Base-by-base conservation (phyloP, 2,888 invertebrate species). In the Nudaria mundana region DNA sequence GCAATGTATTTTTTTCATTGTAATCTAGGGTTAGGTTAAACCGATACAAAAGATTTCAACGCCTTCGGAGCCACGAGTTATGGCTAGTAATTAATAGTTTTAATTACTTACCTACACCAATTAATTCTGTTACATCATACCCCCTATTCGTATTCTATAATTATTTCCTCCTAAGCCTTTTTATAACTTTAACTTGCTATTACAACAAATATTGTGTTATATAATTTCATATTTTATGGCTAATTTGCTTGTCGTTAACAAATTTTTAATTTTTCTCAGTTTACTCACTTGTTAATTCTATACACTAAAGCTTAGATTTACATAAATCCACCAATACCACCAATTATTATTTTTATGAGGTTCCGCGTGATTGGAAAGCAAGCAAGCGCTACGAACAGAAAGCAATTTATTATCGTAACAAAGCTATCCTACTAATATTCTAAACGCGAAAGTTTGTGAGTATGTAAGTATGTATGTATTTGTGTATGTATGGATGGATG, bases 101-200 rank as follows among this genome's bases (percentile, higher is more conserved):
- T 3, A 2, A 11, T 11, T 3, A 6, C 6, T 11, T 7, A 3
- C 10, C 7, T 2, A 11, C 13, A 7, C 5, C 3, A 8, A n/a
- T 12, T 14, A 1, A 8, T 7, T n/a, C 2, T 1, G 22, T 22
- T 22, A 31, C 14, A 13, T 3, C 12, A 30, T n/a, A n/a, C n/a
- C n/a, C n/a, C n/a, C n/a, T n/a, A n/a, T n/a, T n/a, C n/a, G n/a
- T 13, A 14, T 5, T 13, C 0, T 5, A n/a, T 22, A 22, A 30
- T 55, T 49, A 38, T 49, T 43, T 40, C n/a, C 26, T 13, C 23
- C 20, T n/a, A n/a, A n/a, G n/a, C n/a, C n/a, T 34, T 44, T 36
- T 34, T 30, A 37, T 34, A 40, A 12, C 8, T 15, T 31, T 15
- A 30, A 4, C 7, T 13, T 3, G 30, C 6, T 12, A 31, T 31